Percentiles rank a stretch among this genome's conserved stretches.
These are phyloP conservation scores for Peromyscus attwateri DNA, from an alignment of 2,797 vertebrate species.

Conservation along the genomic window DNA sequence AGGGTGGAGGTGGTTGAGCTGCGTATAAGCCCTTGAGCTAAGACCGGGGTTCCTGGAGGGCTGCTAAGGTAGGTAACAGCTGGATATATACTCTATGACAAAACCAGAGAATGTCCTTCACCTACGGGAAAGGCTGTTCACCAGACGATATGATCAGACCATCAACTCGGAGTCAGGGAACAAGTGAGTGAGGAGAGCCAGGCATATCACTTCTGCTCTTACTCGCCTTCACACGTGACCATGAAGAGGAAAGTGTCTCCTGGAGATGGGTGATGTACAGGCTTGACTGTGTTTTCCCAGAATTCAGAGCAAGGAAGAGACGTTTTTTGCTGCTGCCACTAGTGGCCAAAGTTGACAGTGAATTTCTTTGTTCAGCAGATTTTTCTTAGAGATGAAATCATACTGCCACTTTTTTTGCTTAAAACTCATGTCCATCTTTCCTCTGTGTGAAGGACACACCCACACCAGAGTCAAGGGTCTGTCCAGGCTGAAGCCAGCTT, in stretches of 20 bases:
- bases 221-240: not conserved
- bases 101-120: not conserved
- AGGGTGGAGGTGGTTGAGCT: too few relatives aligned
- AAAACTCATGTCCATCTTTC: not conserved
- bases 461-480: not conserved
- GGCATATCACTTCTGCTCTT: not conserved
- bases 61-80: not conserved
- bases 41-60: not conserved
- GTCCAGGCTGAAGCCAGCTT: too few relatives aligned
- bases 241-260: not conserved
- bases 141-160: not conserved
- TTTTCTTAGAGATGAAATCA: not conserved
- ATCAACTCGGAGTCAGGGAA: not conserved
- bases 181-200: not conserved
- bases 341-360: not conserved
- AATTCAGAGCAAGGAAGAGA: not conserved
- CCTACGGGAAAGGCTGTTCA: not conserved
- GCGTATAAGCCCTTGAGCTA: not conserved
- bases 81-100: not conserved
- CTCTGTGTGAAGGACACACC: not conserved
- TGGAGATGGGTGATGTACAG: accelerated
- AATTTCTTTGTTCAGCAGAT: not conserved
- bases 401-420: not conserved
- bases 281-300: not conserved
- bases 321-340: not conserved